Conservation (phyloP, 2,113 vertebrate genomes). For the Ornithorhynchus anatinus region DNA sequence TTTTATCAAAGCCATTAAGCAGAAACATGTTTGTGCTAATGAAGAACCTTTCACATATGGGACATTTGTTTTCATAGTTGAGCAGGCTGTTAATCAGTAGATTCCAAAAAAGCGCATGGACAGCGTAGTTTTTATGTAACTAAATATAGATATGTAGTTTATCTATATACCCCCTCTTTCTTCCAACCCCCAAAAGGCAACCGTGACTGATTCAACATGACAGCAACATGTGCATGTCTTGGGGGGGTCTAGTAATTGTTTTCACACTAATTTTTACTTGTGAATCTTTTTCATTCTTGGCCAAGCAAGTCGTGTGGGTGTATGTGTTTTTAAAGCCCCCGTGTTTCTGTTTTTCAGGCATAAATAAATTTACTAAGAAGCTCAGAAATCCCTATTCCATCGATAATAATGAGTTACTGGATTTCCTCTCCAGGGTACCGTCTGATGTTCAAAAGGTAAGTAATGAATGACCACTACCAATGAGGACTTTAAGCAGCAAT, state of each 20-base stretch:
- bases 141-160: conserved; percentile 26
- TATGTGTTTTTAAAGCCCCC: conserved; percentile 20
- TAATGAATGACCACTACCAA: conserved; percentile 43
- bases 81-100: conserved; percentile 10
- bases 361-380: conserved; percentile 98
- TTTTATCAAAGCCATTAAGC: conserved; percentile 1
- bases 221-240: conserved; percentile 31
- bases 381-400: conserved; percentile 91
- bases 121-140: not conserved
- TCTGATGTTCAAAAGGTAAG: conserved; percentile 98
- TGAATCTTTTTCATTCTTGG: conserved; percentile 39
- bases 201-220: conserved; percentile 59
- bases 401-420: conserved; percentile 91
- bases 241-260: conserved; percentile 52
- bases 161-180: not conserved
- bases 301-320: not conserved
- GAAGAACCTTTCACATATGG: conserved; percentile 20
- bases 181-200: conserved; percentile 36
- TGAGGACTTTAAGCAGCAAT: not conserved
- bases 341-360: conserved; percentile 74
- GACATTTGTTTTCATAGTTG: conserved; percentile 14
- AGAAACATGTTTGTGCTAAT: conserved; percentile 28
- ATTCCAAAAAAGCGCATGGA: conserved; percentile 16
- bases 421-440: conserved; percentile 97
- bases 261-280: conserved; percentile 75